Percentiles rank a stretch among this genome's conserved stretches.
phyloP scores from a whole-genome alignment of 2,888 invertebrate genomes.

The Brachypalpus laphriformis region DNA sequence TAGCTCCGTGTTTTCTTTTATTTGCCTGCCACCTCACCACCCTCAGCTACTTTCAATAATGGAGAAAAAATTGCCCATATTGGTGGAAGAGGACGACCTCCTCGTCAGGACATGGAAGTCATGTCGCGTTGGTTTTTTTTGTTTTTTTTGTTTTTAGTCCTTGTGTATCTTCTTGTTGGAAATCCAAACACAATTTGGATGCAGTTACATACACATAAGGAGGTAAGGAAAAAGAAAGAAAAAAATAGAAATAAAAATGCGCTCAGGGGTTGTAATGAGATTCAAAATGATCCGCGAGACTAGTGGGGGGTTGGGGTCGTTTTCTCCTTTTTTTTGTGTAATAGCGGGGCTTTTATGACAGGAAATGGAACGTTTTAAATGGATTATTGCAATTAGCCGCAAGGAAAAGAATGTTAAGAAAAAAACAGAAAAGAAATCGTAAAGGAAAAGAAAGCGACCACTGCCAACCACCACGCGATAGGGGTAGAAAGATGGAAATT shows the following conservation, averaged over 20 bases:
- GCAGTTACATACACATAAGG: constrained; percentile 65
- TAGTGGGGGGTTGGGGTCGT: constrained; percentile 22
- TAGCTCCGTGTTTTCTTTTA: constrained; percentile 65
- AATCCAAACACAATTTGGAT: constrained; percentile 67
- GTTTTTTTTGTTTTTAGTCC: neutral
- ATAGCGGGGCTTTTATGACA: constrained; percentile 70
- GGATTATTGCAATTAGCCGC: constrained; percentile 82
- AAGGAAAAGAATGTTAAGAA: constrained; percentile 69
- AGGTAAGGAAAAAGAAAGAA: constrained; percentile 15
- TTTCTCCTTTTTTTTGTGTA: constrained; percentile 35
- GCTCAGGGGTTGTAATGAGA: constrained; percentile 73
- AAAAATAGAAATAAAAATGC: constrained; percentile 63
- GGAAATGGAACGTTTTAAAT: constrained; percentile 80
- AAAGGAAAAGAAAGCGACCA: constrained; percentile 39
- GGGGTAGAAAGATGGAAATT: constrained; percentile 71
- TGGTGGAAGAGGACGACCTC: constrained; percentile 29
- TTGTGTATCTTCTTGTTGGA: constrained; percentile 58
- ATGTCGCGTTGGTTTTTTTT: constrained; percentile 53
- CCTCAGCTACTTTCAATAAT: constrained; percentile 31
- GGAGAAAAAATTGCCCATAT: constrained; percentile 71
- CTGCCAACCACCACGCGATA: constrained; percentile 36
- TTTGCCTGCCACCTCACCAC: constrained; percentile 47
- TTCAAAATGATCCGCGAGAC: constrained; percentile 73
- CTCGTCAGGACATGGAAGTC: constrained; percentile 65
- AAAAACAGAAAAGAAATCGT: constrained; percentile 3